These are phyloP conservation scores for Carassius carassius DNA, from an alignment of 2,113 vertebrate genomes.

Conservation along the genomic window DNA sequence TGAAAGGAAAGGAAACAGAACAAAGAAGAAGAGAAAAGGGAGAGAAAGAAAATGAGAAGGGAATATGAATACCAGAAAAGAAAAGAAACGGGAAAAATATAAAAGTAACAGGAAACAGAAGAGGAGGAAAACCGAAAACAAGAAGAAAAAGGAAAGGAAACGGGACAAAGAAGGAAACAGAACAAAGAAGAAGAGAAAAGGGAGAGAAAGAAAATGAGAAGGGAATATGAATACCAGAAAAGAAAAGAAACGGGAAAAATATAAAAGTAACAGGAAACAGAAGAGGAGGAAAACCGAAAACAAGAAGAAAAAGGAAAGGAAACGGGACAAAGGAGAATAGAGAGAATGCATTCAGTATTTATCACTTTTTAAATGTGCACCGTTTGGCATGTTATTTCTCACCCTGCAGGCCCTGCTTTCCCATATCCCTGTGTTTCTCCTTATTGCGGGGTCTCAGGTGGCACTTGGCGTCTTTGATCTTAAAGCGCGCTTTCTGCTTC, in stretches of 20 bases:
- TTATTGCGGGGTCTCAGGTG: constrained; percentile 86
- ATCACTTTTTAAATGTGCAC: background rate
- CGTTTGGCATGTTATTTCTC: constrained; percentile 1
- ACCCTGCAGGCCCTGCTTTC: constrained; percentile 81
- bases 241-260: background rate
- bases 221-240: background rate
- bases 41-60: background rate
- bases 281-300: background rate
- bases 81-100: background rate
- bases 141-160: background rate
- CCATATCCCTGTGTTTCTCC: constrained; percentile 80
- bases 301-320: background rate
- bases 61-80: background rate
- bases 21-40: background rate
- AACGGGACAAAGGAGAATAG: background rate
- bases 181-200: background rate
- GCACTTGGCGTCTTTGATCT: constrained; percentile 95
- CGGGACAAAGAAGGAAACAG: background rate
- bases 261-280: background rate
- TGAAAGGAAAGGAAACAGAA: background rate
- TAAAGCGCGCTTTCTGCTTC: constrained; percentile 93
- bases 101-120: background rate
- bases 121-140: background rate
- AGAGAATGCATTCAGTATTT: background rate
- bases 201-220: background rate